Conservation (phyloP, 2,797 vertebrate genomes). For the Bucorvus abyssinicus region DNA sequence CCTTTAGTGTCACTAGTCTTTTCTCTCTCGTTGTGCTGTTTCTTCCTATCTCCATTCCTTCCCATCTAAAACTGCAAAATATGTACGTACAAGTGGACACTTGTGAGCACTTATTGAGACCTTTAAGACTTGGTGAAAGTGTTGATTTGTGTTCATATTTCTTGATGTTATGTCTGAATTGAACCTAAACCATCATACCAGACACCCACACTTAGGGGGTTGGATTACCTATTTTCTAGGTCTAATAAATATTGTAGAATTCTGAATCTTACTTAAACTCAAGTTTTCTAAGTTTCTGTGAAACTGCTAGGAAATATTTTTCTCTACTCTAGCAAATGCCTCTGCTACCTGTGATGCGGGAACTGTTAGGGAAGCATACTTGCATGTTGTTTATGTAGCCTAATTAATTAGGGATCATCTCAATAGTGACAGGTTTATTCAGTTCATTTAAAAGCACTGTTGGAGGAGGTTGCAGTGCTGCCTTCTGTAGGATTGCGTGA, state of each 20-base stretch:
- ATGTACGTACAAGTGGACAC: neutral
- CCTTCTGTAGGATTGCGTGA: neutral
- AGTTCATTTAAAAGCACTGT: neutral
- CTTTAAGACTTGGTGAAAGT: neutral
- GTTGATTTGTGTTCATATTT: neutral
- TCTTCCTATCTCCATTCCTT: neutral
- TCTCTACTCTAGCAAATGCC: neutral
- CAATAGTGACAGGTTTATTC: neutral
- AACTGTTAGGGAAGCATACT: neutral
- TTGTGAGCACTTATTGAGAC: neutral
- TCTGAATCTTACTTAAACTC: neutral
- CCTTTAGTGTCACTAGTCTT: neutral
- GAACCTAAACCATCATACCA: neutral
- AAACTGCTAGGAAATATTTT: neutral
- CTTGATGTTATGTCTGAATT: neutral
- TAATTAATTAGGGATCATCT: neutral
- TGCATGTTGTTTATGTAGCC: neutral
- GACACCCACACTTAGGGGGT: fast-evolving
- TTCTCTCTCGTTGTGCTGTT: neutral
- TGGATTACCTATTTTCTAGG: neutral
- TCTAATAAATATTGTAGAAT: neutral
- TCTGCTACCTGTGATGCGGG: neutral
- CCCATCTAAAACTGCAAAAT: neutral
- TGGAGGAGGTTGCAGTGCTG: neutral
- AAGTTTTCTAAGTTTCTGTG: neutral